Base-by-base conservation (phyloP, 2,113 vertebrate genomes). In the Cynoglossus semilaevis region DNA sequence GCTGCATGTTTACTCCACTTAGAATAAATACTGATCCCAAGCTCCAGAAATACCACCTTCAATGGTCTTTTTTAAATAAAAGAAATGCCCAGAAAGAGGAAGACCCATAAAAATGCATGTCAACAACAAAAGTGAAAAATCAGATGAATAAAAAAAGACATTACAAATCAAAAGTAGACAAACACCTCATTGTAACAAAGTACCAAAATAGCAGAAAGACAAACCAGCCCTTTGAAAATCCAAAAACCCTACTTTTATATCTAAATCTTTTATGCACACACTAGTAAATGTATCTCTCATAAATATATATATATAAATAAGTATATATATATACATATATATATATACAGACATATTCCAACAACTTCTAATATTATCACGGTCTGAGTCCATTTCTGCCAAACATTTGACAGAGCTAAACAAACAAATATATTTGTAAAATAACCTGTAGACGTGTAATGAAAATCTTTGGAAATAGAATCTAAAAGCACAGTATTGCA, bases 201-300 rank as follows among this genome's bases (percentile, higher is more conserved):
- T 91, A 91, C 90, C 90, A 85, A 88, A 81, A 77, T 72, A 72
- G 63, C 74, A 81, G 67, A 74, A 76, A 77, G 58, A 84, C 53
- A 83, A 56, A 74, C 70, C 58, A 88, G 87, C 86, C 88, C 89
- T 90, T 89, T 80, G 52, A 85, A 74, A 76, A 66, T 60, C 45
- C 63, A 67, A 67, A 69, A 79, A 71, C 4, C 40, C 22, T 49
- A 63, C 56, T 55, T 43, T 63, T 67, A 16, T 48, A 72, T 54
- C 55, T 57, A 67, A 62, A 80, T 58, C 18, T 78, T 72, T 50
- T 76, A 49, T 74, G 71, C 34, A 70, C 53, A 82, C 63, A 66
- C 17, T 74, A 73, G 41, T 83, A 80, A 29, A 77, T 70, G 43
- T 72, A 86, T 59, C 85, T 66, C 45, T 51, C 36, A 74, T 38